phyloP scores from a whole-genome alignment of 2,113 vertebrate genomes.

The Phyllopteryx taeniolatus region DNA sequence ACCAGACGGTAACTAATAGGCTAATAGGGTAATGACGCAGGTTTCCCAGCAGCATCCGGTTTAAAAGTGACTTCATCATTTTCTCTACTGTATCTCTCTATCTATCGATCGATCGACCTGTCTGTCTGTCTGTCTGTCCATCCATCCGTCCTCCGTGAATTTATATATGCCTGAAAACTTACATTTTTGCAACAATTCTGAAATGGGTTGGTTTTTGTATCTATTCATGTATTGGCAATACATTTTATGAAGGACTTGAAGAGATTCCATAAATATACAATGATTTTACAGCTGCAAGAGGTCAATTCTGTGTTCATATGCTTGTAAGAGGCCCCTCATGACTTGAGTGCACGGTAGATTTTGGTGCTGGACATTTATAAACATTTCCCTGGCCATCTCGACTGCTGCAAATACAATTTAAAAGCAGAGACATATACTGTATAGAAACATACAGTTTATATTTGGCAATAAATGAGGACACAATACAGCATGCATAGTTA shows the following conservation, averaged over 20 bases:
- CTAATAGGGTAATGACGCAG: too few species aligned
- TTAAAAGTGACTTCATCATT: too few species aligned
- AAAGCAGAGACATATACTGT: neutral
- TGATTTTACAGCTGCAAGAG: constrained; percentile 34
- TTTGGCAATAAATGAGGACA: neutral
- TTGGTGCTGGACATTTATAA: constrained; percentile 40
- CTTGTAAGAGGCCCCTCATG: constrained; percentile 16
- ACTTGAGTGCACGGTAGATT: constrained; percentile 44
- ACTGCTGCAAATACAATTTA: constrained; percentile 19
- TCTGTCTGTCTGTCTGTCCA: too few species aligned
- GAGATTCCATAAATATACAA: constrained; percentile 25
- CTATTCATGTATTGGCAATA: constrained; percentile 29
- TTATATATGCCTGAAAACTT: neutral
- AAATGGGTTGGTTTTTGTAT: constrained; percentile 10
- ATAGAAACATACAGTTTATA: neutral
- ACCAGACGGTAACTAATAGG: too few species aligned
- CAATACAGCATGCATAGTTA: neutral
- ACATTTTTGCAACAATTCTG: constrained; percentile 21
- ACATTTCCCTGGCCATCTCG: constrained; percentile 30
- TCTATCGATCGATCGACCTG: too few species aligned
- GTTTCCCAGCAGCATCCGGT: too few species aligned
- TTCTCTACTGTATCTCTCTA: too few species aligned
- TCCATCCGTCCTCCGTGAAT: too few species aligned
- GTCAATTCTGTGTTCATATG: constrained; percentile 23
- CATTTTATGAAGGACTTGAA: constrained; percentile 25